Evolutionary conservation across 2,888 invertebrate species (phyloP), one percentile per base, ranked within the genome.

Genomic region (Phalera bucephala): DNA sequence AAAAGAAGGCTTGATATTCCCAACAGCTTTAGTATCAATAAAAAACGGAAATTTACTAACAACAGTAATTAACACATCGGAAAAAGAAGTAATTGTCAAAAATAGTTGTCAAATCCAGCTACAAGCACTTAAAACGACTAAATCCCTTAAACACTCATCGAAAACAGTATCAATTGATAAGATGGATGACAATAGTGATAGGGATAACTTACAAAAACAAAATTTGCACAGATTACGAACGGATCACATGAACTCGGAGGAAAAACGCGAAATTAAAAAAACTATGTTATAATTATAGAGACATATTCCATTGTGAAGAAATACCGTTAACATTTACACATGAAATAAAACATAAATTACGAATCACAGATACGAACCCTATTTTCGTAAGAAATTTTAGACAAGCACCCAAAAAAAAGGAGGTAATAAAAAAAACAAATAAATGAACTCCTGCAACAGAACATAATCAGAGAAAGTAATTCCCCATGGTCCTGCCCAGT

Each of bases 291-390:
- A 23, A 23, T 6, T 23, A 11, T 11, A 10, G n/a, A n/a, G 11
- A 23, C 5, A 55, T 75, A 2, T 71, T 75, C 33, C 49, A 71
- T 23, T 48, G 45, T 7, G 64, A 68, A 19, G 46, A 62, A 2
- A 51, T 67, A 1, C 60, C 65, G 0, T 15, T 74, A 19, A 55
- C 63, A 0, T 59, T 57, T 4, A 71, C 68, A 2, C 54, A 67
- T 22, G 29, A 53, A 8, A 46, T 72, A n/a, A 64, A 64, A 49
- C 78, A 79, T n/a, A 34, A 64, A 39, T 63, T 80, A n/a, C 54
- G 51, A 33, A 3, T 56, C 7, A 41, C 52, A 1, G 11, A 5
- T n/a, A n/a, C n/a, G n/a, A 23, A 6, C 23, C 23, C 2, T 11
- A 11, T 6, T n/a, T 60, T 29, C 14, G 52, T 63, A 0, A 22